A percentile compares a stretch with the other conserved stretches of the same genome.
Conservation (phyloP, 2,888 invertebrate genomes). For the Drosophila quasianomalipes region DNA sequence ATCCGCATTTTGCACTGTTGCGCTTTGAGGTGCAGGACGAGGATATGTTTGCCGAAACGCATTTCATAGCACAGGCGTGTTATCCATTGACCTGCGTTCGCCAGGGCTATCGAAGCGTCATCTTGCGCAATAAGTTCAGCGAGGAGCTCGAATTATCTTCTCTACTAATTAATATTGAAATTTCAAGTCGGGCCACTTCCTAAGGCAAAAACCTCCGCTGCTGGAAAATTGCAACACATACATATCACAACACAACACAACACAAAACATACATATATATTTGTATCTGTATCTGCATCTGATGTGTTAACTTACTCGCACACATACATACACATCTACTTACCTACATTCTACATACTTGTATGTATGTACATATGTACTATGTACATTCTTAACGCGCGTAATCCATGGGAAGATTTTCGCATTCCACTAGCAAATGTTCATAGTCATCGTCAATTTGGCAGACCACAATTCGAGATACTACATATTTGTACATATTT, state of each 20-base stretch:
- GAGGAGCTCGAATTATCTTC: constrained; percentile 97
- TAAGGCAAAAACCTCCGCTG: constrained; percentile 1
- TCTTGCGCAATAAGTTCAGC: constrained; percentile 94
- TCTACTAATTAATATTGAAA: constrained; percentile 92
- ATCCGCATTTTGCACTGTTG: constrained; percentile 93
- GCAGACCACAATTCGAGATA: neutral
- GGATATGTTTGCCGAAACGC: constrained; percentile 98
- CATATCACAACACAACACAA: constrained; percentile 3
- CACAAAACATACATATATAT: neutral
- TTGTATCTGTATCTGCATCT: neutral
- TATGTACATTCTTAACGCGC: neutral
- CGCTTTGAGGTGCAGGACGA: constrained; percentile 97
- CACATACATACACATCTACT: constrained; percentile 1
- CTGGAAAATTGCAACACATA: constrained; percentile 1
- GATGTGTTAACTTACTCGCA: neutral
- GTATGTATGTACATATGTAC: neutral
- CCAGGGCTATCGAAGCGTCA: constrained; percentile 95
- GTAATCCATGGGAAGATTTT: constrained; percentile 6
- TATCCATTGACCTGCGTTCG: constrained; percentile 93
- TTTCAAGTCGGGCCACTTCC: constrained; percentile 76
- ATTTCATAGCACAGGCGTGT: constrained; percentile 98
- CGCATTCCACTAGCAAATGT: constrained; percentile 6
- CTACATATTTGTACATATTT: neutral
- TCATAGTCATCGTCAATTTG: neutral
- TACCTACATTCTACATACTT: constrained; percentile 3